phyloP scores from a whole-genome alignment of 1,140 invertebrate genomes.

The Leptonema lineaticorne region DNA sequence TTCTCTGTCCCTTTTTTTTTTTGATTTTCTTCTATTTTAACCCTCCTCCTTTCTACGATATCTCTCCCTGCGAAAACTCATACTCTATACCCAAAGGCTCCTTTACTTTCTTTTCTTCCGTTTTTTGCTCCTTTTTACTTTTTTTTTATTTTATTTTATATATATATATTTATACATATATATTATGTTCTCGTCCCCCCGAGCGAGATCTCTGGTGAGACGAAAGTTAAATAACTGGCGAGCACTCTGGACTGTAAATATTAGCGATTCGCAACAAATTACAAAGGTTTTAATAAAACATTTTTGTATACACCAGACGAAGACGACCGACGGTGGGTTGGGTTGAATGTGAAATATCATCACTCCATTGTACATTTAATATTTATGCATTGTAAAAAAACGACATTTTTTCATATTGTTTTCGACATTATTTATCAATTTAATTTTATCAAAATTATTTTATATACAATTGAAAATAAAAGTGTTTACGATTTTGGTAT shows the following conservation, averaged over 20 bases:
- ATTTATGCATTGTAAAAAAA: too few species aligned
- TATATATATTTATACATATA: too few species aligned
- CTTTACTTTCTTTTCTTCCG: background rate
- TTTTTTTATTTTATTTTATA: too few species aligned
- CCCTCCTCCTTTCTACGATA: background rate
- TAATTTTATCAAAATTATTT: too few species aligned
- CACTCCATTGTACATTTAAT: background rate
- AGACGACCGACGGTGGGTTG: background rate
- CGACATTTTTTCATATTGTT: too few species aligned
- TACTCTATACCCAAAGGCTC: background rate
- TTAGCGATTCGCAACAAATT: conserved; percentile 21
- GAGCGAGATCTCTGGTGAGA: conserved; percentile 6
- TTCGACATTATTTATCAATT: too few species aligned
- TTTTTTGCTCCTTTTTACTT: too few species aligned
- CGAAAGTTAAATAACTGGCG: conserved; percentile 27
- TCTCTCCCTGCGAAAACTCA: background rate
- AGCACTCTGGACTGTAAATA: conserved; percentile 18
- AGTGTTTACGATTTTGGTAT: too few species aligned
- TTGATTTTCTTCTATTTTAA: conserved; percentile 5
- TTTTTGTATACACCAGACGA: conserved; percentile 6
- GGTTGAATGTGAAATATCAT: background rate
- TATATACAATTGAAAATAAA: too few species aligned
- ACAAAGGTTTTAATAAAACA: conserved; percentile 21
- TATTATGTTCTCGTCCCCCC: background rate
- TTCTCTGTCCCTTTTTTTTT: conserved; percentile 1